Conservation (phyloP, 1,140 invertebrate species). For the Eupristina koningsbergeri region DNA sequence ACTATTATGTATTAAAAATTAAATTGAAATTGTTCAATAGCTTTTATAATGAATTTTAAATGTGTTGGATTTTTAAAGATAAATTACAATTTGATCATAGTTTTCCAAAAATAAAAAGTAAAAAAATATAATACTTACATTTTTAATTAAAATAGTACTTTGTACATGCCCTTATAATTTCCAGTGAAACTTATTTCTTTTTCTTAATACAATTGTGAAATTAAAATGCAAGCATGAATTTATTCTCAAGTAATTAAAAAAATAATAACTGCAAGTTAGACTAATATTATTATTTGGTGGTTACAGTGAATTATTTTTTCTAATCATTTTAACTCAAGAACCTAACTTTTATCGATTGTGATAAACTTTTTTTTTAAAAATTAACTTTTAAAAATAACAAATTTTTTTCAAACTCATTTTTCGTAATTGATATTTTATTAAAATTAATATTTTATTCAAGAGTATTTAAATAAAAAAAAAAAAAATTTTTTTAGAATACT, state of each 20-base stretch:
- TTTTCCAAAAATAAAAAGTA: background rate
- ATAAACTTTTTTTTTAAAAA: background rate
- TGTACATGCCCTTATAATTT: background rate
- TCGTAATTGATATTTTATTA: background rate
- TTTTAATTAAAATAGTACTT: conserved; percentile 5
- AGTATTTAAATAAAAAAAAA: background rate
- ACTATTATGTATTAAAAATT: background rate
- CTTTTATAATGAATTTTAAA: background rate
- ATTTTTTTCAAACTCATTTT: background rate
- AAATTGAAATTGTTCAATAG: background rate
- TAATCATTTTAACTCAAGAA: background rate
- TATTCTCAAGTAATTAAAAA: background rate
- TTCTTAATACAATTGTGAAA: background rate
- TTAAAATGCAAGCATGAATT: background rate
- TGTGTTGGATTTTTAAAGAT: background rate
- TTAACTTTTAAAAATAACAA: background rate
- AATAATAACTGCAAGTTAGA: conserved; percentile 8
- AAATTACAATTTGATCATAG: background rate
- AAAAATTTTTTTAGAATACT: background rate
- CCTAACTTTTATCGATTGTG: conserved; percentile 3
- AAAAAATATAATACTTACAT: background rate
- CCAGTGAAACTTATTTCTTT: background rate
- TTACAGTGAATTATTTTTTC: background rate
- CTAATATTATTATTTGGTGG: background rate
- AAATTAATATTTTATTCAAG: background rate